phyloP scores from a whole-genome alignment of 2,797 vertebrate genomes.

The Ceryle rudis region DNA sequence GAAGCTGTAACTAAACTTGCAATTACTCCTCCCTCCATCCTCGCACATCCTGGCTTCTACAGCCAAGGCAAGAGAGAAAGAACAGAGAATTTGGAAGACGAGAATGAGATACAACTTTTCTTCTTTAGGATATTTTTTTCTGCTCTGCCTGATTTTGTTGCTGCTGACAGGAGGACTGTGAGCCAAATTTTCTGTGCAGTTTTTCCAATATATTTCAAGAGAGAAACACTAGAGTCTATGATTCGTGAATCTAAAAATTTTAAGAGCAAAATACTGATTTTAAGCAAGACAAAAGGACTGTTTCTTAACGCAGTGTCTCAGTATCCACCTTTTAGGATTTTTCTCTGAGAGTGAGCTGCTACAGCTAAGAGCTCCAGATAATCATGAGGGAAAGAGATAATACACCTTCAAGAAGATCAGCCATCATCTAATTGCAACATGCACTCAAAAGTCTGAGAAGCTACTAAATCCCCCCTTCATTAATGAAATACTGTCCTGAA shows the following conservation, averaged over 20 bases:
- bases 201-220: not conserved
- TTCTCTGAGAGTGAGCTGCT: not conserved
- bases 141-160: not conserved
- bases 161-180: not conserved
- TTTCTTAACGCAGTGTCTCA: not conserved
- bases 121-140: not conserved
- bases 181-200: not conserved
- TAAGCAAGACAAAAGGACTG: not conserved
- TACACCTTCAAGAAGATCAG: not conserved
- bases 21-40: not conserved
- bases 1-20: not conserved
- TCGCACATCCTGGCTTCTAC: not conserved
- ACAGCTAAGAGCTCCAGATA: not conserved
- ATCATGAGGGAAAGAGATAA: not conserved
- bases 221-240: rapidly evolving
- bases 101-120: not conserved
- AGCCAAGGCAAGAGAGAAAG: not conserved
- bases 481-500: not conserved
- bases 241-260: not conserved
- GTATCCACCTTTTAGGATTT: not conserved
- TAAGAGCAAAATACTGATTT: not conserved
- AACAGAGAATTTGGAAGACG: not conserved
- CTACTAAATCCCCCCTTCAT: not conserved
- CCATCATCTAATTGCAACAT: not conserved
- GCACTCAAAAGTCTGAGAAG: not conserved